Conservation (phyloP, 1,140 invertebrate species). For the Bombus waltoni region DNA sequence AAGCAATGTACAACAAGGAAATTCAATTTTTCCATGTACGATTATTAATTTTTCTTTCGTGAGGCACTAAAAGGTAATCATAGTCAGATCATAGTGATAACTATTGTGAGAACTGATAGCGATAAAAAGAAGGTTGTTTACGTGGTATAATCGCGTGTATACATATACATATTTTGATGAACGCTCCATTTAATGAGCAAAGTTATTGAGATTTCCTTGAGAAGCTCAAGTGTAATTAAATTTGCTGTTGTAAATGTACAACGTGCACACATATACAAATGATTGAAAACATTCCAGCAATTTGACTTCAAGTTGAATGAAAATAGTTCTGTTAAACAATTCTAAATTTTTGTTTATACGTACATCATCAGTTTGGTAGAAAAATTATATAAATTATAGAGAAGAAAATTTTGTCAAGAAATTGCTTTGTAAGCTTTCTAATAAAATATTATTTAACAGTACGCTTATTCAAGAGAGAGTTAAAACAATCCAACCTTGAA, state of each 20-base stretch:
- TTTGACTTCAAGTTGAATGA: background rate
- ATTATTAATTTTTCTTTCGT: background rate
- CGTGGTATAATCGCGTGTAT: too few relatives aligned
- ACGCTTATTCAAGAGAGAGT: too few relatives aligned
- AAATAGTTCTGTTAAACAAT: background rate
- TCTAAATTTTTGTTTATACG: background rate
- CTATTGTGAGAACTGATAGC: background rate
- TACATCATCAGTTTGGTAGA: background rate
- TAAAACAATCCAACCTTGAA: too few relatives aligned
- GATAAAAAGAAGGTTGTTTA: background rate
- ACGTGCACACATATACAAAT: background rate
- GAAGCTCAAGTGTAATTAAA: background rate
- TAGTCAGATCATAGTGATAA: background rate
- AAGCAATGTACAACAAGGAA: constrained; percentile 10
- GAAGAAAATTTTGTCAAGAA: background rate
- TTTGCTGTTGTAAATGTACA: background rate
- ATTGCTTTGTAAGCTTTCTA: background rate
- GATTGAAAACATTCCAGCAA: background rate
- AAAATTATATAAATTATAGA: background rate
- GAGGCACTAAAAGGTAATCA: background rate
- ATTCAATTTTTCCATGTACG: background rate
- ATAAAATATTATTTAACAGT: background rate
- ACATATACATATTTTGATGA: too few relatives aligned
- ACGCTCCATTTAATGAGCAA: background rate
- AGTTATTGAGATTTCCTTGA: too few relatives aligned